phyloP scores from a whole-genome alignment of 2,113 vertebrate genomes.

The Procavia capensis region DNA sequence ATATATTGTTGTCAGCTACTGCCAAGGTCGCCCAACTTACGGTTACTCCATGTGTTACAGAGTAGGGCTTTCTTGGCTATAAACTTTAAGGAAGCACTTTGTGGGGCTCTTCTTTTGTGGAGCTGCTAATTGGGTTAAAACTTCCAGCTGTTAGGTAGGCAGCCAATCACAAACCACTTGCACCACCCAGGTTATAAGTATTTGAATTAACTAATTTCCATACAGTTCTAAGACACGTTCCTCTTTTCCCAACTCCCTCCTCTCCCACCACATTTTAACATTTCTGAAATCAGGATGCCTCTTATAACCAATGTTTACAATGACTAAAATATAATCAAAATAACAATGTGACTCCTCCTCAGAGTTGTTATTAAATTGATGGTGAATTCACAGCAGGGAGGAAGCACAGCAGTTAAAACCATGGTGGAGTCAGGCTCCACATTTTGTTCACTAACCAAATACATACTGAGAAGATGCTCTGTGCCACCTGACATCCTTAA shows the following conservation, averaged over 20 bases:
- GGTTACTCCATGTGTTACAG: too few relatives aligned
- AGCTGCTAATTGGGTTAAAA: too few relatives aligned
- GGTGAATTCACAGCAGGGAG: not conserved
- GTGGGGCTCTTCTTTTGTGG: too few relatives aligned
- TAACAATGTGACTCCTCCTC: not conserved
- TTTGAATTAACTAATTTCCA: not conserved
- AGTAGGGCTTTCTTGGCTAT: too few relatives aligned
- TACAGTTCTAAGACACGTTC: not conserved
- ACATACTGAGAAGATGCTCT: constrained; percentile 12
- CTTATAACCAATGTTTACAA: not conserved
- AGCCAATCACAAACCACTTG: too few relatives aligned
- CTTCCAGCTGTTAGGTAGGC: too few relatives aligned
- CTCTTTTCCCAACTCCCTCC: not conserved
- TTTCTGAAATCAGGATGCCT: not conserved
- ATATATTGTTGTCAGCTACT: not conserved
- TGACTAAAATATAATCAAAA: not conserved
- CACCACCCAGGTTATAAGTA: not conserved
- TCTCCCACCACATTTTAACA: not conserved
- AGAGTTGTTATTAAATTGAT: not conserved
- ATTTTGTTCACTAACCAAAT: constrained; percentile 38
- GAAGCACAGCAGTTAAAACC: not conserved
- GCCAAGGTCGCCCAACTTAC: too few relatives aligned
- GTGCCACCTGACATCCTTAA: not conserved
- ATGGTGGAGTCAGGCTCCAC: not conserved
- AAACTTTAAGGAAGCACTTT: too few relatives aligned